Conservation (phyloP, 2,888 invertebrate species). For the Eristalinus aeneus region DNA sequence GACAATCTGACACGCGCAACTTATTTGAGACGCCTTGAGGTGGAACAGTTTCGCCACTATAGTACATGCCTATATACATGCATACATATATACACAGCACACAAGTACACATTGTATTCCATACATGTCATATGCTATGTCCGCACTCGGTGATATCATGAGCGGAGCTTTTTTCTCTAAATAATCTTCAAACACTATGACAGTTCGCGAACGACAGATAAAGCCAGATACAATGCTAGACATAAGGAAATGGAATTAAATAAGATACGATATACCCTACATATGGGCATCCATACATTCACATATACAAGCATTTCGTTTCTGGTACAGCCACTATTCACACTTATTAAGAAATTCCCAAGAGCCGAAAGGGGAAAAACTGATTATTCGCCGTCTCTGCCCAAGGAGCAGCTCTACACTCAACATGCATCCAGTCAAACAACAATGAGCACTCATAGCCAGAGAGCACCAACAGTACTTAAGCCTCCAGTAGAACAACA, state of each 20-base stretch:
- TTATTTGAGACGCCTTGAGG: neutral
- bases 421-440: conserved; percentile 60
- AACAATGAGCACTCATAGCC: conserved; percentile 40
- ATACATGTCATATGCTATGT: conserved; percentile 8
- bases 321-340: neutral
- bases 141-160: conserved; percentile 52
- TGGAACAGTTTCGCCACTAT: neutral
- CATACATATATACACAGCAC: too few species aligned
- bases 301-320: neutral
- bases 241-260: conserved; percentile 41
- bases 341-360: conserved; percentile 3
- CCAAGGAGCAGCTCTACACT: conserved; percentile 46
- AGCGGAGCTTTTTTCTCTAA: conserved; percentile 46
- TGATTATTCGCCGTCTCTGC: conserved; percentile 24
- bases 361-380: conserved; percentile 39
- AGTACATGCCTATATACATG: neutral
- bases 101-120: neutral
- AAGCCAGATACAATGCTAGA: conserved; percentile 58
- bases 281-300: neutral
- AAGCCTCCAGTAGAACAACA: conserved; percentile 45
- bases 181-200: conserved; percentile 47
- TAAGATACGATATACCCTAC: conserved; percentile 39
- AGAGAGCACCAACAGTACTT: conserved; percentile 47
- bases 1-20: neutral
- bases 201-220: conserved; percentile 24